Conservation (phyloP, 2,888 invertebrate species). For the Caenorhabditis sp. region DNA sequence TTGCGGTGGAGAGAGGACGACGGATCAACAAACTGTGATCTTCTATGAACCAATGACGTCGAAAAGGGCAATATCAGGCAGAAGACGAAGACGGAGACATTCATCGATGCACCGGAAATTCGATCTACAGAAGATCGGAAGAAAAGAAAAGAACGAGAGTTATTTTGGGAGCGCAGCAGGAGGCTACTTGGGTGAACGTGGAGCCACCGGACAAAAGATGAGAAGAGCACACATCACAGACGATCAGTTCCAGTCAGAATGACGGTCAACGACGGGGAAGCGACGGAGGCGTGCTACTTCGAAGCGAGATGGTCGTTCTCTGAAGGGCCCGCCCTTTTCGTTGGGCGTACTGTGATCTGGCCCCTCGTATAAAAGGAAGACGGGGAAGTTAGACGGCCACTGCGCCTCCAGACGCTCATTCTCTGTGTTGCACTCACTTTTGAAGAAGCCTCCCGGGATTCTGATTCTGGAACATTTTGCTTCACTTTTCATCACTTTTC, state of each 20-base stretch:
- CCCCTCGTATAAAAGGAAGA: slow-evolving; percentile 30
- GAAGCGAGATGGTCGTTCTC: slow-evolving; percentile 22
- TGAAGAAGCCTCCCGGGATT: neutral
- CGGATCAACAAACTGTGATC: slow-evolving; percentile 47
- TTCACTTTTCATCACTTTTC: neutral
- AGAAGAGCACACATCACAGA: slow-evolving; percentile 33
- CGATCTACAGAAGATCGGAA: slow-evolving; percentile 4
- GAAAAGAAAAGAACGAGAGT: slow-evolving; percentile 12
- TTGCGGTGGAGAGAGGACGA: slow-evolving; percentile 23
- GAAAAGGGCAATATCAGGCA: slow-evolving; percentile 22
- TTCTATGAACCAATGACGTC: slow-evolving; percentile 55
- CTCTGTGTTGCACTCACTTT: neutral
- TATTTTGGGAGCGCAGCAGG: slow-evolving; percentile 24
- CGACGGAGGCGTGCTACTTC: slow-evolving; percentile 38
- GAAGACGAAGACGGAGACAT: slow-evolving; percentile 26
- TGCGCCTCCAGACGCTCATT: slow-evolving; percentile 14
- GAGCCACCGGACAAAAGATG: neutral
- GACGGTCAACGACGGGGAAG: neutral
- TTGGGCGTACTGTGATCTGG: slow-evolving; percentile 37
- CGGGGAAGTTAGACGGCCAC: neutral
- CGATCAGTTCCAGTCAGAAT: neutral
- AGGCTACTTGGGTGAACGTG: no score
- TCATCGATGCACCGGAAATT: slow-evolving; percentile 48
- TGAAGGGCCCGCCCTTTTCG: slow-evolving; percentile 32
- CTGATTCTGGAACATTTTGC: neutral